Evolutionary conservation across 2,888 invertebrate genomes (phyloP).

Genomic region (Hypomecis punctinalis): DNA sequence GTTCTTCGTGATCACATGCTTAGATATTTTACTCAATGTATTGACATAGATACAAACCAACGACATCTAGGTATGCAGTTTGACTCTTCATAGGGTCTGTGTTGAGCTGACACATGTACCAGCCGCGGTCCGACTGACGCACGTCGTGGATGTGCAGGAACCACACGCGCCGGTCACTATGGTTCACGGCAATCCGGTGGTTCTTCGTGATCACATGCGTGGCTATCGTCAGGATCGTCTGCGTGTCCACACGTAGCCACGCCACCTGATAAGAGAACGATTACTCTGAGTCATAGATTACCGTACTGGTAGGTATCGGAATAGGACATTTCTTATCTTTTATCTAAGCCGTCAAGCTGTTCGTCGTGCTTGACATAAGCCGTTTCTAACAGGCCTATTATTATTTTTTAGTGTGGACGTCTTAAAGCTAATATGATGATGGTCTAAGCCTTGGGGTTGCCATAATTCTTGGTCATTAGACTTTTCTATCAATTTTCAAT

Average conservation of each 20-base stretch:
- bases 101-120: conserved; percentile 98
- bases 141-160: conserved; percentile 94
- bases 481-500: too few relatives aligned
- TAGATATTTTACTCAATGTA: too few relatives aligned
- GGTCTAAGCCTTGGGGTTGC: too few relatives aligned
- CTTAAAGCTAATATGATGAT: too few relatives aligned
- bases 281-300: background rate
- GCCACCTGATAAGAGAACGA: conserved; percentile 87
- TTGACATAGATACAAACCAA: too few relatives aligned
- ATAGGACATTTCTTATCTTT: too few relatives aligned
- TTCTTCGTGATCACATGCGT: conserved; percentile 96
- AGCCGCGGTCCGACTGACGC: conserved; percentile 92
- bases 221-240: conserved; percentile 96
- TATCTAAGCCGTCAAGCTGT: too few relatives aligned
- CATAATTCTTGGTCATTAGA: too few relatives aligned
- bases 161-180: conserved; percentile 94
- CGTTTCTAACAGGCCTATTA: too few relatives aligned
- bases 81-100: conserved; percentile 97
- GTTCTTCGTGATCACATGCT: conserved; percentile 95
- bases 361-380: too few relatives aligned
- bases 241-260: conserved; percentile 96
- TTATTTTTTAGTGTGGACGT: too few relatives aligned
- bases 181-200: conserved; percentile 93
- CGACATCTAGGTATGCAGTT: conserved; percentile 94
- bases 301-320: too few relatives aligned